These are phyloP conservation scores for Lepidothrix coronata DNA, from an alignment of 2,113 vertebrate genomes.

Conservation along the genomic window DNA sequence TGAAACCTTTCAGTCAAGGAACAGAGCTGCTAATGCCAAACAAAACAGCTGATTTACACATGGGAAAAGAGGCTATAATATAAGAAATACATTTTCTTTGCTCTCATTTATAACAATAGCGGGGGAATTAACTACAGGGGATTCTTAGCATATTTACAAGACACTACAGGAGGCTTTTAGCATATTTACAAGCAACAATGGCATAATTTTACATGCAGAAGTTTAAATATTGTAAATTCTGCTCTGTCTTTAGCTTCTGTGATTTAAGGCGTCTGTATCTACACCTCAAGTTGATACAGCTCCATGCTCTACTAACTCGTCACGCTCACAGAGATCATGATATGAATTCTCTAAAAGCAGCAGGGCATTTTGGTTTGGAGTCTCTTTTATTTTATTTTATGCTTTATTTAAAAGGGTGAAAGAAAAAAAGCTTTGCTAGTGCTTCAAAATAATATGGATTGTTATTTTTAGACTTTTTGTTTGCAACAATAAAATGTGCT, in stretches of 20 bases:
- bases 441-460: not conserved
- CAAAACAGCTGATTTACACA: not conserved
- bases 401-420: not conserved
- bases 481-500: not conserved
- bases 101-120: conserved; percentile 7
- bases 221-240: conserved; percentile 48
- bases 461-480: not conserved
- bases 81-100: conserved; percentile 35
- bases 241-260: not conserved
- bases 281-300: not conserved
- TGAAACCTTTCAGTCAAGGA: not conserved
- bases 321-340: not conserved
- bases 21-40: conserved; percentile 16
- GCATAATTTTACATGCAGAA: conserved; percentile 37
- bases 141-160: conserved; percentile 63
- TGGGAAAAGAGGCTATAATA: conserved; percentile 28
- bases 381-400: not conserved
- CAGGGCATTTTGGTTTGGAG: not conserved
- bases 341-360: not conserved
- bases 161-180: conserved; percentile 51
- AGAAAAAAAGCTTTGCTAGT: not conserved
- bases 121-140: conserved; percentile 32
- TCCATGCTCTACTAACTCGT: not conserved
- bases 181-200: conserved; percentile 58
- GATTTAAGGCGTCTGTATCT: conserved; percentile 10